Evolutionary conservation across 2,888 invertebrate species (phyloP).

Genomic region (Eudemis profundana): DNA sequence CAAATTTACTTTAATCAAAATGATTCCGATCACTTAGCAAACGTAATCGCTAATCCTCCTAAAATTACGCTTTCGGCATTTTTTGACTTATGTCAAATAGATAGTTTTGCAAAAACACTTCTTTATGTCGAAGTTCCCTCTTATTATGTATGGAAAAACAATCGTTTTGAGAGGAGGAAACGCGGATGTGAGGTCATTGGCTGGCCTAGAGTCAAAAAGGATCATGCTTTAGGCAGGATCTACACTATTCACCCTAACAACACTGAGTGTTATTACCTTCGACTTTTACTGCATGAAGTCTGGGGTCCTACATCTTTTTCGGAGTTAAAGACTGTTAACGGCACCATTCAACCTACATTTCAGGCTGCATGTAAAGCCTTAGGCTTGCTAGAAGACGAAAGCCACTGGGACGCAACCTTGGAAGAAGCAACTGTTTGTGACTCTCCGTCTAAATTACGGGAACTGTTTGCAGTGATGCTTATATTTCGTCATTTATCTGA

Average conservation of each 20-base stretch:
- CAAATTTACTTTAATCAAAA: neutral
- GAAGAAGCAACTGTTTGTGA: neutral
- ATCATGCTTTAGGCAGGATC: neutral
- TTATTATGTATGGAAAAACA: neutral
- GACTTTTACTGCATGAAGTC: neutral
- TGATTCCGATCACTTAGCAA: neutral
- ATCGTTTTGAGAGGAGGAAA: neutral
- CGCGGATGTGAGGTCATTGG: neutral
- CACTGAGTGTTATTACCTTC: neutral
- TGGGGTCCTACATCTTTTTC: neutral
- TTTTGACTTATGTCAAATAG: neutral
- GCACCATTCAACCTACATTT: neutral
- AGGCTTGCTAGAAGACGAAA: neutral
- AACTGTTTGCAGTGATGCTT: neutral
- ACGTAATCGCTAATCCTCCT: neutral
- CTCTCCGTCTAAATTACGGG: neutral
- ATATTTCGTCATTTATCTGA: neutral
- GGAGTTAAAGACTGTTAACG: neutral
- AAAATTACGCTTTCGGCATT: neutral
- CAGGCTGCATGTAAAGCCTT: slow-evolving; percentile 1
- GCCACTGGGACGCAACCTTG: neutral
- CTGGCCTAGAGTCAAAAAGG: neutral
- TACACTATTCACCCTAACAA: no score
- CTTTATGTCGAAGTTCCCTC: neutral
- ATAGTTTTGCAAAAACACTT: neutral